Evolutionary conservation across 2,113 vertebrate species (phyloP), one percentile per base, ranked within the genome.

Genomic region (Nycticryphes semicollaris): DNA sequence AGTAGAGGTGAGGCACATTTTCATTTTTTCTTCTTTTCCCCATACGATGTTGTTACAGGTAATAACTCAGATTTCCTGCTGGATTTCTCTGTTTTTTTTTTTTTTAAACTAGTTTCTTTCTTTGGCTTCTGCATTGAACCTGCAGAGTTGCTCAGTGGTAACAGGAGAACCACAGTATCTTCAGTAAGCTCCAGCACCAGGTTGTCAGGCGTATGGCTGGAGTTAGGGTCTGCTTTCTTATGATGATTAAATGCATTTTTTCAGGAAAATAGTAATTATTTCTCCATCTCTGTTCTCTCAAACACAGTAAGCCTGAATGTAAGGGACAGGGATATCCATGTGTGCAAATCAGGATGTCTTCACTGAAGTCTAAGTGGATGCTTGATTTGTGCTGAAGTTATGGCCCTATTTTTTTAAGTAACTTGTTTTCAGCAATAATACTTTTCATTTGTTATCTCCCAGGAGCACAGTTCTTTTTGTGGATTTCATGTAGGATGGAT

Each of bases 191-290:
- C 63, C 47, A 70, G 45, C 3, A 2, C 79, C 54, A 63, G 51
- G 14, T 18, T 1, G 0, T 76, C 47, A 70, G 67, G 37, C 2
- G 0, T 18, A 69, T 3, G 27, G 70, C 68, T 89, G 70, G 79
- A 84, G 59, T 88, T 30, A 63, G 79, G n/a, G 70, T 23, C 47
- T 21, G 51, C 78, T 59, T 86, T 85, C 76, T 54, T 37, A 24
- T 2, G 3, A 23, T 28, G 50, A 50, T 39, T 90, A 59, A 48
- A 13, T 41, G 31, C 82, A 25, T 78, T 76, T 91, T 75, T 83
- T 47, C 67, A 93, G 75, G 68, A 90, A 90, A 80, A 74, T 3
- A 56, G 50, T 67, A 77, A 94, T 84, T 95, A 86, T 81, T 91
- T 92, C 90, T 23, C 43, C 60, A 28, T 81, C 14, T 81, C 50